Evolutionary conservation across 2,888 invertebrate genomes (phyloP), one percentile per base, ranked within the genome.

Genomic region (Ethmia dodecea): DNA sequence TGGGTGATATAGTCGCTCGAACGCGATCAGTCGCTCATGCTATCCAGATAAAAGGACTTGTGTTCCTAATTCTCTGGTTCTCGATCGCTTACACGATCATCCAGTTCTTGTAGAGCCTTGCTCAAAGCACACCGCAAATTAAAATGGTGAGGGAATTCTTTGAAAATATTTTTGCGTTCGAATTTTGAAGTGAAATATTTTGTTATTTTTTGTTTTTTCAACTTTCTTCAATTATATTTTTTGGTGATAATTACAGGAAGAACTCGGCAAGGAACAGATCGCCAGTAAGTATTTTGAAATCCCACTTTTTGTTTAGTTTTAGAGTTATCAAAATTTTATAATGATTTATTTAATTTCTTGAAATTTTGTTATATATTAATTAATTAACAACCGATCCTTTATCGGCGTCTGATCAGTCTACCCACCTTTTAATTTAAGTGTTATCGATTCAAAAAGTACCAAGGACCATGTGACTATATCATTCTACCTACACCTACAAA

Each of bases 201-300:
- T 22, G 22, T 22, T 22, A 8, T 22, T 22, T n/a, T n/a, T n/a
- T n/a, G n/a, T n/a, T n/a, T n/a, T n/a, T n/a, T n/a, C n/a, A n/a
- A n/a, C n/a, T n/a, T n/a, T n/a, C n/a, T n/a, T n/a, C n/a, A n/a
- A n/a, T n/a, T n/a, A n/a, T n/a, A n/a, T n/a, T n/a, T 18, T 18
- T 8, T 18, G 18, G 57, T 60, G 53, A 42, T 55, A 45, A 55
- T 90, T 88, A 48, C 86, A 93, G 91, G 93, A 93, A 55, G 94
- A 93, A 70, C 88, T 94, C 45, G 89, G 88, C 60, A 92, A 93
- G 77, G 94, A 94, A 57, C 94, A 94, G 86, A 88, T 93, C 56
- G 88, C 76, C 57, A 89, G 94, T 94, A 83, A 91, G 93, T 92
- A 62, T 49, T n/a, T n/a, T n/a, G n/a, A n/a, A n/a, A n/a, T n/a